Base-by-base conservation (phyloP, 1,140 invertebrate species). In the Drosophila pseudoobscura region DNA sequence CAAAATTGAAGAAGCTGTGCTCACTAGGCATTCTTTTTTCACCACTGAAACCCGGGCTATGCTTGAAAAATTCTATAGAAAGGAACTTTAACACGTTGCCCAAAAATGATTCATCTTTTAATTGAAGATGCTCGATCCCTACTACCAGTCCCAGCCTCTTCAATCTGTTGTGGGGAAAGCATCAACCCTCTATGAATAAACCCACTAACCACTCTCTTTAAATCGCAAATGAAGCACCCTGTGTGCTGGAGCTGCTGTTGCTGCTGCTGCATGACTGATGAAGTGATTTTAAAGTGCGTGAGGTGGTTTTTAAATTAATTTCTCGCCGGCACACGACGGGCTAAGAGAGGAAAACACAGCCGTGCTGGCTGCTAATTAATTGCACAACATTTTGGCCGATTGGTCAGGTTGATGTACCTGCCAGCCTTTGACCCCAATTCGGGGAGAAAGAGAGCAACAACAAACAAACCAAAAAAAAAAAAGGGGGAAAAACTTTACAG, bases 371-470 rank as follows among this genome's bases (percentile, higher is more conserved):
- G 77, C 71, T 71, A 80, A 80, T 80, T 80, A 80, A 80, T 80
- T 80, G 66, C 78, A 55, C 57, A 63, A 72, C 72, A 72, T 80
- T 80, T 80, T 51, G 73, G 58, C 52, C 65, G 54, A 80, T 72
- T 66, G 78, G 56, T 76, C 65, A 75, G 71, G 64, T 58, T 49
- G 49, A 58, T 61, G 56, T 78, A 60, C 51, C 78, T 75, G 77
- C 54, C 59, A 56, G 17, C 43, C 41, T 17, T 41, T 22, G 41
- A 22, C 22, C 35, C 41, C n/a, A 15, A 26, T 11, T 6, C 20
- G 15, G 1, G 11, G 15, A 50, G 1, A 13, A 50, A 50, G 26
- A 50, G 8, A 50, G 20, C n/a, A 35, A 6, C 7, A 13, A 41
- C 22, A 56, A 35, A 20, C 35, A 8, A 22, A 15, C 13, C 8